Evolutionary conservation across 2,797 vertebrate species (phyloP).

Genomic region (Cichlasoma orientale): DNA sequence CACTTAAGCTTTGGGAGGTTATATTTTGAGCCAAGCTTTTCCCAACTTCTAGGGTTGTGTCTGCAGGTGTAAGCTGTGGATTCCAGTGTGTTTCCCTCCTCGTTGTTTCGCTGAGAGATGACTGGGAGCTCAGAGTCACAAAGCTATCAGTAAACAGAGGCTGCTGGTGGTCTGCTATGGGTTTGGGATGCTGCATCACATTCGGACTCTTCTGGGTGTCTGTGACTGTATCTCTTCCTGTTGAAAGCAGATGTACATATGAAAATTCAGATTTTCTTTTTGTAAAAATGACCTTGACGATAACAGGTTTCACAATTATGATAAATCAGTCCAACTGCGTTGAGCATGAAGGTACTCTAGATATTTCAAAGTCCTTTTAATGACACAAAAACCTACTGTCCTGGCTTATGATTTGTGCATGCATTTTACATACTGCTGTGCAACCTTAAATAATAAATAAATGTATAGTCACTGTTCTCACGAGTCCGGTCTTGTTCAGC

Average conservation of each 20-base stretch:
- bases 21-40: slow-evolving; percentile 49
- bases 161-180: slow-evolving; percentile 37
- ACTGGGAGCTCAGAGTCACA: slow-evolving; percentile 37
- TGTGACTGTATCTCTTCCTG: slow-evolving; percentile 52
- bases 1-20: slow-evolving; percentile 44
- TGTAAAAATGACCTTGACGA: background rate
- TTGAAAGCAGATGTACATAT: slow-evolving; percentile 21
- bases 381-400: background rate
- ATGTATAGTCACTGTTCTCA: slow-evolving; percentile 64
- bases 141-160: slow-evolving; percentile 47
- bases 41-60: slow-evolving; percentile 38
- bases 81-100: slow-evolving; percentile 54
- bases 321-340: background rate
- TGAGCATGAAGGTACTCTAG: background rate
- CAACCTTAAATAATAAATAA: background rate
- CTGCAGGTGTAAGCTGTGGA: slow-evolving; percentile 35
- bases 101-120: slow-evolving; percentile 13
- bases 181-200: slow-evolving; percentile 39
- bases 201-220: slow-evolving; percentile 42
- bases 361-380: background rate
- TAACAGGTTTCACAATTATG: background rate
- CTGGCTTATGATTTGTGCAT: background rate
- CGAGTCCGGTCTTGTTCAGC: slow-evolving; percentile 9
- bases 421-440: background rate
- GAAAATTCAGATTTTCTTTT: background rate